A percentile compares a stretch with the other conserved stretches of the same genome.
Conservation (phyloP, 2,797 vertebrate genomes). For the Antrozous pallidus region DNA sequence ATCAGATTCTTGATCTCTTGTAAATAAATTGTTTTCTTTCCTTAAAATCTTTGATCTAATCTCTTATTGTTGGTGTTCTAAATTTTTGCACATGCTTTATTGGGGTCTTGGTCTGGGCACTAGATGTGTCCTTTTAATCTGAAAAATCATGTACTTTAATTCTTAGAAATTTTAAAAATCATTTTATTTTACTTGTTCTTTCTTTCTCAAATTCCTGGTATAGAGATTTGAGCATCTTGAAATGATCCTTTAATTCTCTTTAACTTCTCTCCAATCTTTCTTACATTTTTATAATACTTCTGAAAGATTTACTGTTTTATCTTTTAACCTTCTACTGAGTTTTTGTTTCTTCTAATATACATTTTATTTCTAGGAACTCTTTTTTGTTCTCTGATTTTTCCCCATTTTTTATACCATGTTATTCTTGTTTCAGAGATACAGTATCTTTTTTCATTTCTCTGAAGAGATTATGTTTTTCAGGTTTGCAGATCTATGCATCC, state of each 20-base stretch:
- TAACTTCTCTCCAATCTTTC: neutral
- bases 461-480: neutral
- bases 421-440: neutral
- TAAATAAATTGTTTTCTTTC: neutral
- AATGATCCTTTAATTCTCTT: conserved; percentile 11
- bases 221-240: neutral
- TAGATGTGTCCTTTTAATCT: neutral
- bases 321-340: neutral
- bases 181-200: neutral
- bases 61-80: neutral
- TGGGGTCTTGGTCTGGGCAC: neutral
- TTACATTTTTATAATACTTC: neutral
- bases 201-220: neutral
- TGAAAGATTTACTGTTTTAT: neutral
- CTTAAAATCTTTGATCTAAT: neutral
- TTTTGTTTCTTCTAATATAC: neutral
- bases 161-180: neutral
- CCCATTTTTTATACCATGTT: neutral
- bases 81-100: conserved; percentile 5
- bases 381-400: neutral
- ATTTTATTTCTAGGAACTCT: neutral
- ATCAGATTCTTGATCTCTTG: neutral
- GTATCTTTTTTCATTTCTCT: neutral
- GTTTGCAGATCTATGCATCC: neutral
- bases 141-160: neutral